Evolutionary conservation across 37 sponge, comb jelly and placozoan genomes (phyloP).

Genomic region (Chondrosia reniformis): DNA sequence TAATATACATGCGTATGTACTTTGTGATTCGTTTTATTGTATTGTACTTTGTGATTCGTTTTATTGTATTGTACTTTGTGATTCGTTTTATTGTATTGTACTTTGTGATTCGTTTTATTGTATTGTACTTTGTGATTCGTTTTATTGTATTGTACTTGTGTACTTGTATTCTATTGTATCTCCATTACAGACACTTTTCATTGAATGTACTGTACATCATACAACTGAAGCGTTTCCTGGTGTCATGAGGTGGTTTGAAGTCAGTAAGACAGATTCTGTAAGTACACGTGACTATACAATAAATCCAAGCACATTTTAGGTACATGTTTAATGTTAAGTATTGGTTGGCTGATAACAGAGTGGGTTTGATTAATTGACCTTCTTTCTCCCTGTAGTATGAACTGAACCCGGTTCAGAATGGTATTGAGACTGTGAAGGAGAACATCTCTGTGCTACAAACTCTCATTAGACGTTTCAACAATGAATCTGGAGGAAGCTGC

Average conservation of each 20-base stretch:
- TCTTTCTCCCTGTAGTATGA: conserved; percentile 33
- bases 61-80: background rate
- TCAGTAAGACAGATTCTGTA: conserved; percentile 54
- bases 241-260: conserved; percentile 83
- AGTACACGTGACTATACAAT: too few relatives aligned
- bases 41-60: background rate
- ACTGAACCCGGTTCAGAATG: conserved; percentile 79
- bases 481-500: conserved; percentile 46
- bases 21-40: background rate
- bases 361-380: too few relatives aligned
- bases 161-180: background rate
- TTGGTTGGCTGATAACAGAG: too few relatives aligned
- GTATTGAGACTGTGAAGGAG: conserved; percentile 65
- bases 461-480: conserved; percentile 39
- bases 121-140: background rate
- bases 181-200: conserved; percentile 50
- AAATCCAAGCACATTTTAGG: too few relatives aligned
- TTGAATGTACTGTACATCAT: conserved; percentile 62
- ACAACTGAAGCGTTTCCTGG: conserved; percentile 73
- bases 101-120: too few relatives aligned
- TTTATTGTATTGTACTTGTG: background rate
- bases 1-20: background rate
- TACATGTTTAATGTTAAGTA: too few relatives aligned
- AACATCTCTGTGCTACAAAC: conserved; percentile 41
- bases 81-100: background rate